Conservation (phyloP, 1,140 invertebrate species). For the Triops longicaudatus region DNA sequence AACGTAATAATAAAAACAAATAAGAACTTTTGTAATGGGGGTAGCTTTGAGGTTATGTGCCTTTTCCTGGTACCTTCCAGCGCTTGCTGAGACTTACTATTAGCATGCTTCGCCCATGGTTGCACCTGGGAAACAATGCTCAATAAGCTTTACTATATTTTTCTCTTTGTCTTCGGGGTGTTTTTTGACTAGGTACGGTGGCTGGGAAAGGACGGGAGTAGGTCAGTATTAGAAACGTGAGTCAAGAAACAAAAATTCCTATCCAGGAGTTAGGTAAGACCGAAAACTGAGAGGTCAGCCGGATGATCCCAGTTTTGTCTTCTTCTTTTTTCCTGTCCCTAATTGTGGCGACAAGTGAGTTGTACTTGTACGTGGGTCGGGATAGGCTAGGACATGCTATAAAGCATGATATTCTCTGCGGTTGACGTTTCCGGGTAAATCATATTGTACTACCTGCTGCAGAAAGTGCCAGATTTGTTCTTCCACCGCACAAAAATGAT, state of each 20-base stretch:
- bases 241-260: not conserved
- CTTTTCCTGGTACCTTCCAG: not conserved
- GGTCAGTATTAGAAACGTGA: not conserved
- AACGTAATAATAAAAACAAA: not conserved
- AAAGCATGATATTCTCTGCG: not conserved
- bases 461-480: not conserved
- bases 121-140: slow-evolving; percentile 2
- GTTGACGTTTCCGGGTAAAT: not conserved
- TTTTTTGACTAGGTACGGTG: too few relatives aligned
- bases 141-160: not conserved
- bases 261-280: not conserved
- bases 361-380: not conserved
- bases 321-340: not conserved
- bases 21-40: not conserved
- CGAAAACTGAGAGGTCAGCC: not conserved
- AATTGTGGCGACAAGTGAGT: not conserved
- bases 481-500: not conserved
- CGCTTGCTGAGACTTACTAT: not conserved
- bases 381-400: not conserved
- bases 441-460: not conserved
- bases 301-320: not conserved
- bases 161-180: not conserved
- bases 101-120: not conserved
- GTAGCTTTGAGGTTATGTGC: not conserved
- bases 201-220: not conserved